phyloP scores from a whole-genome alignment of 2,888 invertebrate species.

The Sphaerophoria taeniata region DNA sequence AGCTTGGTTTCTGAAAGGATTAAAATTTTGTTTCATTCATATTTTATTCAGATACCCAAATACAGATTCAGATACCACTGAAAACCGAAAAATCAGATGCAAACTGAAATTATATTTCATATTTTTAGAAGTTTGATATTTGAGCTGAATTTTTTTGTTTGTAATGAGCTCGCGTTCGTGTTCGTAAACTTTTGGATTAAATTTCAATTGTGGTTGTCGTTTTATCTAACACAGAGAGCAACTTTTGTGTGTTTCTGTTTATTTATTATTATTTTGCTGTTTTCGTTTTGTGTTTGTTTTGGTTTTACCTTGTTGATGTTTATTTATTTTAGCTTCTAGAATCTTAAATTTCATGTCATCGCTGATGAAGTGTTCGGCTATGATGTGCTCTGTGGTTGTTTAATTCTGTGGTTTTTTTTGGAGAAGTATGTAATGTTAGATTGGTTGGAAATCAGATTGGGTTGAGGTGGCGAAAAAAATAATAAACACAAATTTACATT shows the following conservation, averaged over 20 bases:
- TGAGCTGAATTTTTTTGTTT: slow-evolving; percentile 41
- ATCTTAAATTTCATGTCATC: slow-evolving; percentile 30
- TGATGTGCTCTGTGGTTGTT: slow-evolving; percentile 1
- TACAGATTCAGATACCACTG: too few relatives aligned
- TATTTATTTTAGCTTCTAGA: slow-evolving; percentile 7
- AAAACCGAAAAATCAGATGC: neutral
- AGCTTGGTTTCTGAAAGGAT: slow-evolving; percentile 2
- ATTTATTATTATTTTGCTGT: neutral
- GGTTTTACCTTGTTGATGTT: slow-evolving; percentile 35
- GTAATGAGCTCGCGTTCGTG: slow-evolving; percentile 54
- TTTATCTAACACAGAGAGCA: slow-evolving; percentile 8
- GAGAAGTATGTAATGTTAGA: slow-evolving; percentile 45
- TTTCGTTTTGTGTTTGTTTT: slow-evolving; percentile 1
- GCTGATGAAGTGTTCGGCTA: slow-evolving; percentile 15
- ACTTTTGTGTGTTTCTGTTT: neutral
- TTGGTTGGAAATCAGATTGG: slow-evolving; percentile 37
- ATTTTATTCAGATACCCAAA: neutral
- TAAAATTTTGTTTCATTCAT: slow-evolving; percentile 19
- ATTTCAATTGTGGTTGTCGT: slow-evolving; percentile 59
- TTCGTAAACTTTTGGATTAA: slow-evolving; percentile 43
- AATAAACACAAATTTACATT: slow-evolving; percentile 28
- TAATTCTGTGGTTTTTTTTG: slow-evolving; percentile 41
- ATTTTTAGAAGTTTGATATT: slow-evolving; percentile 45
- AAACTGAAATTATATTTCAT: neutral
- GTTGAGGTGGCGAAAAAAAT: neutral